phyloP scores from a whole-genome alignment of 1,140 invertebrate genomes.

The Matsumurasca onukii region DNA sequence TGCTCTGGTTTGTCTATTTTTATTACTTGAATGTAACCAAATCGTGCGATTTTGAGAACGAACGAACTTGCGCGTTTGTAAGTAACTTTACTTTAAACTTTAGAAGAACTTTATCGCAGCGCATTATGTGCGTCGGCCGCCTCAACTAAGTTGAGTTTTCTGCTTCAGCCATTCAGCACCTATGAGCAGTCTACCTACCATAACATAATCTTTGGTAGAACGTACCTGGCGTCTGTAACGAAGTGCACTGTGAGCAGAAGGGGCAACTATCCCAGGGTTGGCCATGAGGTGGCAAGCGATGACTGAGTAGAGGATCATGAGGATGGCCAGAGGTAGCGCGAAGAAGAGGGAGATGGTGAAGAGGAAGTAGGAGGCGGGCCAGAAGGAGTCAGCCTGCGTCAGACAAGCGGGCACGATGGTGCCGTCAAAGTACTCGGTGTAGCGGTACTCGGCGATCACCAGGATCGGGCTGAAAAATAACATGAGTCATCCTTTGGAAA shows the following conservation, averaged over 20 bases:
- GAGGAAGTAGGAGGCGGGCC: slow-evolving; percentile 76
- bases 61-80: no score
- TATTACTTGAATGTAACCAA: no score
- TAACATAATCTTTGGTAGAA: no score
- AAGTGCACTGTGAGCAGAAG: slow-evolving; percentile 38
- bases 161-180: no score
- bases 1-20: no score
- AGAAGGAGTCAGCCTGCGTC: slow-evolving; percentile 67
- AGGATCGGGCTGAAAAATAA: slow-evolving; percentile 74
- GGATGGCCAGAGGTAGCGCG: slow-evolving; percentile 74
- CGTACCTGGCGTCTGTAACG: slow-evolving; percentile 49
- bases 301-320: slow-evolving; percentile 78
- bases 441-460: slow-evolving; percentile 68
- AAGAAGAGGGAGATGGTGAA: slow-evolving; percentile 80
- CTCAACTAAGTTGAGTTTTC: no score
- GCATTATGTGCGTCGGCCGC: no score
- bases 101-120: no score
- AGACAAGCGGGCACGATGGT: slow-evolving; percentile 70
- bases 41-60: no score
- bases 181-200: no score
- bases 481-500: no score
- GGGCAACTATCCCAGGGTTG: slow-evolving; percentile 64
- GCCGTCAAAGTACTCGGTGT: slow-evolving; percentile 68
- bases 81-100: no score
- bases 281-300: slow-evolving; percentile 82